A percentile compares a stretch with the other conserved stretches of the same genome.
Evolutionary conservation across 2,113 vertebrate genomes (phyloP).

Genomic region (Vulpes lagopus): DNA sequence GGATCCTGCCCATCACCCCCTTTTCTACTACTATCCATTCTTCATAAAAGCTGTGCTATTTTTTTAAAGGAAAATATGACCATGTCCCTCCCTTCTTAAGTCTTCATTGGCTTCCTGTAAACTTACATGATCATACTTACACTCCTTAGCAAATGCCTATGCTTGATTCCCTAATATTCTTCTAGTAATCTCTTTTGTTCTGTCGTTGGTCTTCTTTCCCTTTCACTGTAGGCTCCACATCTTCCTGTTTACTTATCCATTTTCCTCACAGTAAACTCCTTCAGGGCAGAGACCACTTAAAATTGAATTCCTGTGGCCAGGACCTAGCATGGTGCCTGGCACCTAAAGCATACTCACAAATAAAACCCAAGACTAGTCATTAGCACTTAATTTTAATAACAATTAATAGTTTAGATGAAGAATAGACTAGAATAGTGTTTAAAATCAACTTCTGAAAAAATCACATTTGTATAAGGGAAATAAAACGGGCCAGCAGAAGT

Average conservation of each 20-base stretch:
- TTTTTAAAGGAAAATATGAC: conserved; percentile 36
- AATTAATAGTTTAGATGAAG: conserved; percentile 66
- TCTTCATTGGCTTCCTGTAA: not conserved
- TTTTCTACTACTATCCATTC: not conserved
- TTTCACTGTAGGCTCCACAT: not conserved
- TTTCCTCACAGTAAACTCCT: not conserved
- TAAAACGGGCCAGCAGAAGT: conserved; percentile 61
- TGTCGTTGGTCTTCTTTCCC: not conserved
- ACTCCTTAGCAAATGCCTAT: not conserved
- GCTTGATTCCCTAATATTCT: not conserved
- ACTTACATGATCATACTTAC: not conserved
- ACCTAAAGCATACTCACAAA: not conserved
- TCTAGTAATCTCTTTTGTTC: not conserved
- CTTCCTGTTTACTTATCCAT: not conserved
- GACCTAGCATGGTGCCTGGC: not conserved
- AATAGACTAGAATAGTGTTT: conserved; percentile 82
- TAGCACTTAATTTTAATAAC: conserved; percentile 84
- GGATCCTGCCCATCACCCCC: not conserved
- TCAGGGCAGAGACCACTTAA: not conserved
- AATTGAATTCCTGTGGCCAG: not conserved
- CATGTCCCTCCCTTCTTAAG: not conserved
- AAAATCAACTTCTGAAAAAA: conserved; percentile 71
- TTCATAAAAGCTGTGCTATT: not conserved
- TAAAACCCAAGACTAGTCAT: conserved; percentile 16
- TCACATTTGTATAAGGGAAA: conserved; percentile 74